Evolutionary conservation across 2,113 vertebrate species (phyloP).

Genomic region (Oceanites oceanicus): DNA sequence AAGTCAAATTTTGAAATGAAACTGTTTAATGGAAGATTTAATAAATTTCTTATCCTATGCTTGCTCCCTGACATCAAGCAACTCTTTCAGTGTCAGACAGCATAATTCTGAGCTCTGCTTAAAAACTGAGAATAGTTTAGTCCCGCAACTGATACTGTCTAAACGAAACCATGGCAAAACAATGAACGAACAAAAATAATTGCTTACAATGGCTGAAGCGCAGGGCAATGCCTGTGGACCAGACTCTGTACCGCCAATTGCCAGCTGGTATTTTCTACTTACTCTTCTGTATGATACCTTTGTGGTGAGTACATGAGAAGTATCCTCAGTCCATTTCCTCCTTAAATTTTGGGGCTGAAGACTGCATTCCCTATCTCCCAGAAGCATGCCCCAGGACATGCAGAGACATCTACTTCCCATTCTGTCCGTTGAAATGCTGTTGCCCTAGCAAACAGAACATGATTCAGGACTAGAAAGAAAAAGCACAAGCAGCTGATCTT

Average conservation of each 20-base stretch:
- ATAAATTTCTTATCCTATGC: background rate
- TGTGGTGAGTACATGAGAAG: background rate
- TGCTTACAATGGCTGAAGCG: background rate
- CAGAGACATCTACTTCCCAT: background rate
- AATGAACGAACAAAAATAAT: background rate
- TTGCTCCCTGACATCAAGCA: background rate
- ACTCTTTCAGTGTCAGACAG: background rate
- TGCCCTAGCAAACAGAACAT: background rate
- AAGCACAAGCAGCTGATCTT: background rate
- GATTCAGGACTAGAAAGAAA: background rate
- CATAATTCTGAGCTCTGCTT: background rate
- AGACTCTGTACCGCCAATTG: background rate
- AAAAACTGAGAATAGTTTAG: background rate
- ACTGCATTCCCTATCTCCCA: background rate
- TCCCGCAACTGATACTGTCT: background rate
- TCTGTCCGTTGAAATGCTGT: background rate
- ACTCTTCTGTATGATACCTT: background rate
- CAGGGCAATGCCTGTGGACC: background rate
- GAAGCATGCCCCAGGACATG: background rate
- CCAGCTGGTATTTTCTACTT: background rate
- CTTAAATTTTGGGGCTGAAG: background rate
- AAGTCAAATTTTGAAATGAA: background rate
- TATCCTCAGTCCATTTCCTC: background rate
- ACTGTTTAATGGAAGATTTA: background rate
- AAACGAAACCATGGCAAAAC: background rate